Evolutionary conservation across 2,888 invertebrate species (phyloP), one percentile per base, ranked within the genome.

Genomic region (Apamea monoglypha): DNA sequence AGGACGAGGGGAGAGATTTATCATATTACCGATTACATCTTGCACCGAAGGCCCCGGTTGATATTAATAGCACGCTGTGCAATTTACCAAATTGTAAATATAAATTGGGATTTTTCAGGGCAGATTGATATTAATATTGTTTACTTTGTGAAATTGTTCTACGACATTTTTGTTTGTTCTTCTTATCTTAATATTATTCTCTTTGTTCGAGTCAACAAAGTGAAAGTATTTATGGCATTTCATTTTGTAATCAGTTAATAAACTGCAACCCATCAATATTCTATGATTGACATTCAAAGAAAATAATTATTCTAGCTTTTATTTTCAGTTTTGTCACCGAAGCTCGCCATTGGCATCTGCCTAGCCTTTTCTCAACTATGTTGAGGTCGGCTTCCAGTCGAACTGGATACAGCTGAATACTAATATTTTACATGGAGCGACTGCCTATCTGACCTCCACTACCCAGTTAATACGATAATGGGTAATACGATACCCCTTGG

Each of bases 1-100:
- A 91, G 90, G 74, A 83, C 82, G 90, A 93, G 94, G 91, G 91
- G 90, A 86, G 84, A 76, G 89, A 92, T 94, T 95, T 96, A 96
- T 96, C 95, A 95, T 94, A 95, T 96, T 96, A 96, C 95, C 90
- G 94, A 95, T 95, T 95, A 93, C 94, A 92, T 92, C 93, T 95
- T 94, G 90, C 92, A 90, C 83, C 85, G 82, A 87, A 86, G 87
- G 89, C 92, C 91, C 93, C 92, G 92, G 91, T 91, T 93, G 91
- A 90, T 94, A 95, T 95, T 95, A 96, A 96, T 95, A 94, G 94
- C 93, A 95, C 93, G 94, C 93, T 90, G 91, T 91, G 93, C 92
- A 93, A 93, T 94, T 94, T 92, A 90, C 90, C 83, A 90, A 94
- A 94, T 94, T 94, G 92, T 91, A 92, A 93, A 94, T 88, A 92